A percentile compares a stretch with the other conserved stretches of the same genome.
Evolutionary conservation across 2,888 invertebrate genomes (phyloP).

Genomic region (Drosophila lacicola): DNA sequence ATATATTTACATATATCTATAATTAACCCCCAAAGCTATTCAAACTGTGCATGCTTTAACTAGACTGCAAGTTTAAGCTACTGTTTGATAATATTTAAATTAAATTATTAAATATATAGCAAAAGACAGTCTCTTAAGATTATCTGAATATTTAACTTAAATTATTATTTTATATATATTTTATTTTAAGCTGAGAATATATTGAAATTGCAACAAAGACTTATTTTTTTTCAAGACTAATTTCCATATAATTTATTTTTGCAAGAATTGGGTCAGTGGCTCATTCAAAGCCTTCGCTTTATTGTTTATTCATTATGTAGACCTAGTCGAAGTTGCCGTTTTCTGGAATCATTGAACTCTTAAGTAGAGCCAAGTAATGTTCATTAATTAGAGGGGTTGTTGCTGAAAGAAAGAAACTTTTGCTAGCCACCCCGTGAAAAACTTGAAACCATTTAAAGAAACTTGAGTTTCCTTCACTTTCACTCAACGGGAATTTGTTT

Average conservation of each 20-base stretch:
- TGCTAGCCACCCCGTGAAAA: conserved; percentile 6
- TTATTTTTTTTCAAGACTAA: no score
- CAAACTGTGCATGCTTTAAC: no score
- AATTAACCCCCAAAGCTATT: no score
- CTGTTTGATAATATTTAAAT: no score
- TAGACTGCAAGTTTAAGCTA: no score
- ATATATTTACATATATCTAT: not conserved
- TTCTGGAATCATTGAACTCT: conserved; percentile 29
- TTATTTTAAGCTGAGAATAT: no score
- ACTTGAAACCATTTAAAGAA: conserved; percentile 33
- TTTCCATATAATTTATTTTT: not conserved
- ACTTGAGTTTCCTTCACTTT: conserved; percentile 46
- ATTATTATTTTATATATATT: no score
- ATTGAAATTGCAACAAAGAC: no score
- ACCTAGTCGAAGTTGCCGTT: conserved; percentile 7
- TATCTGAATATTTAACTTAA: no score
- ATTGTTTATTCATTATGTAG: conserved; percentile 47
- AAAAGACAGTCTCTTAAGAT: no score
- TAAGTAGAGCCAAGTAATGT: conserved; percentile 13
- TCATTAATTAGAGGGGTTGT: conserved; percentile 53
- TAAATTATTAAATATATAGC: no score
- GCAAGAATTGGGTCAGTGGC: conserved; percentile 29
- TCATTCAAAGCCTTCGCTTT: conserved; percentile 5
- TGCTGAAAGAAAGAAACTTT: conserved; percentile 16
- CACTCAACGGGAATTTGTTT: conserved; percentile 50